Conservation (phyloP, 2,113 vertebrate genomes). For the Cranoglanis bouderius region DNA sequence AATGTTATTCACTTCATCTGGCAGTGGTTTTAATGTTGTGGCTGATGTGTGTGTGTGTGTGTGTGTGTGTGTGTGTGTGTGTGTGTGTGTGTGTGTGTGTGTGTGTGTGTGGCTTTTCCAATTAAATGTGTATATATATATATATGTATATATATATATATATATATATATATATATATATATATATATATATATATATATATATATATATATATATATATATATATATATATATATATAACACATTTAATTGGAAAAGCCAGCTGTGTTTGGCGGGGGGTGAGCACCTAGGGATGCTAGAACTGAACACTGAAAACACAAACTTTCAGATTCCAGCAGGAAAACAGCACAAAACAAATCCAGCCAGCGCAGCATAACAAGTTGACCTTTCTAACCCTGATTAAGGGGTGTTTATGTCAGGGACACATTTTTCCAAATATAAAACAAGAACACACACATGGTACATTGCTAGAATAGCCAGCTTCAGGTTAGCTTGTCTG, state of each 20-base stretch:
- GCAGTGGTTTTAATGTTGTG: too few relatives aligned
- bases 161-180: background rate
- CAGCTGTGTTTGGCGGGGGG: conserved; percentile 22
- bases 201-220: background rate
- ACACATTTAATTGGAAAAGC: background rate
- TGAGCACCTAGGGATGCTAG: background rate
- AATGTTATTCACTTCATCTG: too few relatives aligned
- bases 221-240: background rate
- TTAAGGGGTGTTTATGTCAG: background rate
- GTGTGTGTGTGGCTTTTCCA: too few relatives aligned
- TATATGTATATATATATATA: background rate
- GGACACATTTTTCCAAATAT: background rate
- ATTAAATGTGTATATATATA: background rate
- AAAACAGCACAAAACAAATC: conserved; percentile 20
- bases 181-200: background rate
- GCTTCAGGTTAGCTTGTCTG: background rate
- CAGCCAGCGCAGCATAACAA: background rate
- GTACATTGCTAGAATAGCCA: background rate
- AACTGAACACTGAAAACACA: conserved; percentile 29
- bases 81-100: too few relatives aligned
- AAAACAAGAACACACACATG: background rate
- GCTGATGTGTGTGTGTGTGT: too few relatives aligned
- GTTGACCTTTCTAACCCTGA: background rate
- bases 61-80: too few relatives aligned
- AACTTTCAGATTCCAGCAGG: conserved; percentile 25